A percentile compares a stretch with the other conserved stretches of the same genome.
These are phyloP conservation scores for Hassar affinis DNA, from an alignment of 2,113 vertebrate species.

Conservation along the genomic window DNA sequence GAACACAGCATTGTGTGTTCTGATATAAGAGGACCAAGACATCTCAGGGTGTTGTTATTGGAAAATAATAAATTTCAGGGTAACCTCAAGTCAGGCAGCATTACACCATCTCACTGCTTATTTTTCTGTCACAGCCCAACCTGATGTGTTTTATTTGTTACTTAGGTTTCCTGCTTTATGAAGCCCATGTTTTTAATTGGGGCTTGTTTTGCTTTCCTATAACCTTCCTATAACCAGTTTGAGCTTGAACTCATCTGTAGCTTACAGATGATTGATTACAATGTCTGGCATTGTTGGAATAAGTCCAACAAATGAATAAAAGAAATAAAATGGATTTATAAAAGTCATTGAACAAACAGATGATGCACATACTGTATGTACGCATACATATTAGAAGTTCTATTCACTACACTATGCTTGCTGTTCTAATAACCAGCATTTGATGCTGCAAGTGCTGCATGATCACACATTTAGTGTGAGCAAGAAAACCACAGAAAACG, in stretches of 20 bases:
- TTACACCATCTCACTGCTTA: background rate
- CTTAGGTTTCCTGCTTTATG: background rate
- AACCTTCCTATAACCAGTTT: too few relatives aligned
- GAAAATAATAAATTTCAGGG: background rate
- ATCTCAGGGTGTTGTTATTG: background rate
- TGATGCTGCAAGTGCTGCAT: background rate
- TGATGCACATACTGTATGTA: background rate
- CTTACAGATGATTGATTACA: background rate
- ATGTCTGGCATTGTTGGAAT: too few relatives aligned
- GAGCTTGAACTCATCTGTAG: background rate
- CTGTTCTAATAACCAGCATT: background rate
- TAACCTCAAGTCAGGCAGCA: too few relatives aligned
- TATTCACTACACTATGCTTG: background rate
- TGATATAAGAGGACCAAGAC: too few relatives aligned
- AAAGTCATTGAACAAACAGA: background rate
- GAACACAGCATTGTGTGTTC: background rate
- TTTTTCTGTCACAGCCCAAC: background rate
- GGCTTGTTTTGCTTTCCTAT: too few relatives aligned
- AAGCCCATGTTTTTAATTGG: background rate
- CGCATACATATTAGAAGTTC: background rate
- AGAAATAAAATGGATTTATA: background rate
- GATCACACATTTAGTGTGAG: constrained; percentile 3
- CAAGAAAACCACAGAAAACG: background rate
- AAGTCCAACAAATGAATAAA: background rate
- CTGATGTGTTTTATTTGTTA: background rate